These are phyloP conservation scores for Entomobrya multifasciata DNA, from an alignment of 2,888 invertebrate species.

Conservation along the genomic window DNA sequence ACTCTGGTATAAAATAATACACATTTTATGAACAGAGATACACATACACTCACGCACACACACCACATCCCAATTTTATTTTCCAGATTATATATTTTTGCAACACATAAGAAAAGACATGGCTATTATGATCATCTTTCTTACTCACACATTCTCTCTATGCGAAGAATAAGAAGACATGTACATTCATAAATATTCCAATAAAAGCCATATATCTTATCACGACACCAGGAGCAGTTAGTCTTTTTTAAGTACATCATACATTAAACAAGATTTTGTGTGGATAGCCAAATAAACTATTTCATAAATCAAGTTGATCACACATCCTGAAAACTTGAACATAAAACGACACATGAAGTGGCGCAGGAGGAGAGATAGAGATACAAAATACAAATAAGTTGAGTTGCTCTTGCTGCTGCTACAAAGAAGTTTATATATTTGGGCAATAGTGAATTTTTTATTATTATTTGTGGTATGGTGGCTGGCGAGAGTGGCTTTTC, in stretches of 20 bases:
- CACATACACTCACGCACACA: conserved; percentile 11
- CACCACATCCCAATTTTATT: conserved; percentile 21
- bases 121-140: background rate
- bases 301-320: conserved; percentile 73
- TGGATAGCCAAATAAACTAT: conserved; percentile 73
- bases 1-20: too few species aligned
- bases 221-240: conserved; percentile 45
- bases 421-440: too few species aligned
- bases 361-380: conserved; percentile 19
- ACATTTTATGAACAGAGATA: too few species aligned
- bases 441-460: too few species aligned
- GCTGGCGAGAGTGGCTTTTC: too few species aligned
- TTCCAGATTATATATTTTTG: conserved; percentile 40
- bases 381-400: conserved; percentile 5
- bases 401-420: too few species aligned
- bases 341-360: conserved; percentile 29
- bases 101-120: conserved; percentile 33
- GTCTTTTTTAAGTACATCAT: conserved; percentile 63
- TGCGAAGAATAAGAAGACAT: conserved; percentile 8
- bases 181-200: conserved; percentile 59
- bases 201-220: conserved; percentile 66
- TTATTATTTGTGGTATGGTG: too few species aligned
- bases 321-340: conserved; percentile 61
- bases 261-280: conserved; percentile 73
- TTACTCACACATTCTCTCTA: background rate